Base-by-base conservation (phyloP, 2,113 vertebrate genomes). In the Oncorhynchus mykiss region DNA sequence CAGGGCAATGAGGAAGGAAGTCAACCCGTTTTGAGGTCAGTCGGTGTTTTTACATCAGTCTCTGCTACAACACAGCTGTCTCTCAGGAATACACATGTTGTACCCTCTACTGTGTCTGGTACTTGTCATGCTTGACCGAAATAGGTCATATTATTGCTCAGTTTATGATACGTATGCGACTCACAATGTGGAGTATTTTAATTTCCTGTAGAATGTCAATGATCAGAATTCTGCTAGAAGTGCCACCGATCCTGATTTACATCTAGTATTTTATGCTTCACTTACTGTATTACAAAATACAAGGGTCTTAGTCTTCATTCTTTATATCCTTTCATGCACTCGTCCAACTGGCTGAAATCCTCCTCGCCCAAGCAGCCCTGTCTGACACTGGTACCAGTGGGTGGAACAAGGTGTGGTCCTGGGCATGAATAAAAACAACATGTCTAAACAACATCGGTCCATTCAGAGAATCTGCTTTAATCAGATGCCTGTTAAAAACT, bases 241-340 rank as follows among this genome's bases (percentile, higher is more conserved):
- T 11, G 39, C 39, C 39, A 45, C 9, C 9, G 9, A 2, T 45
- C 39, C 39, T 39, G 24, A 67, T 67, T 67, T 67, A 67, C 25
- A 25, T 65, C 8, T 45, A 3, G 9, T 66, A 2, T 66, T 24
- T 25, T 25, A 4, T 27, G 18, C 4, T 67, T 67, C 18, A 6
- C 29, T 67, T 67, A 67, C 65, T 12, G 7, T 27, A 54, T 14
- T 54, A 65, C 24, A 67, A 16, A 13, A 67, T 67, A 9, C 24
- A 14, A 67, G 13, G 25, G 64, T 27, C 65, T 45, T 45, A 45
- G 64, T 27, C 65, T 18, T 67, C 5, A 16, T 29, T 14, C 24
- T 67, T 31, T 72, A 66, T 57, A 64, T 70, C 69, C 51, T 73
- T 24, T 57, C 62, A 71, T 16, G 39, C 68, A 72, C 76, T 81